Base-by-base conservation (phyloP, 2,888 invertebrate genomes). In the Drosophila nr. perissopoda region DNA sequence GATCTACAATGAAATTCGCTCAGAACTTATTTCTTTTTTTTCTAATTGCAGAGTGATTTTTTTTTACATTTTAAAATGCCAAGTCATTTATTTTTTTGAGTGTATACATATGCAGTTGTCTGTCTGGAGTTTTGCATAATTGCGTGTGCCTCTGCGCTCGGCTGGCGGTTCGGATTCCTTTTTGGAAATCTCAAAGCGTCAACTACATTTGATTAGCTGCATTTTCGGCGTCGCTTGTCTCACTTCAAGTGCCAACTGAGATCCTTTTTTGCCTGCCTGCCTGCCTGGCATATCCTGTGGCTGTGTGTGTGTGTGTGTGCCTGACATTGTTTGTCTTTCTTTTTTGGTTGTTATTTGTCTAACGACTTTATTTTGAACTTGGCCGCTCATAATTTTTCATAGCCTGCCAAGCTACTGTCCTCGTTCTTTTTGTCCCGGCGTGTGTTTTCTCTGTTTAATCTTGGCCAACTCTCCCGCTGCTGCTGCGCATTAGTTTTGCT, bases 161-260 rank as follows among this genome's bases (percentile, higher is more conserved):
- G 31, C 29, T 59, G 69, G 48, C 56, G 40, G 34, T 52, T 73
- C 54, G 61, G 82, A 76, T 68, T 61, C 60, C 62, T 54, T 33
- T 45, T 29, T 25, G n/a, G 25, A 33, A 16, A 38, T 56, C 52
- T 49, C 49, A 6, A 58, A 57, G 69, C 60, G 74, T 76, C 68
- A 83, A 81, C 70, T 69, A 71, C 67, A 87, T 87, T 83, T 89
- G 85, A 85, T 85, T 85, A 89, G 85, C 87, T 69, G 67, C 62
- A 78, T 53, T 82, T 81, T 83, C 58, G 78, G 82, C 78, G 60
- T 78, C 64, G 63, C 70, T 67, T 83, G 78, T 74, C 78, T 73
- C 83, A 81, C 76, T 87, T 85, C 73, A 80, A 85, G 84, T 82
- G 87, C 62, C 77, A 77, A 68, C 54, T 56, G 40, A 54, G 86